Evolutionary conservation across 2,888 invertebrate species (phyloP).

Genomic region (Physocephala rufipes): DNA sequence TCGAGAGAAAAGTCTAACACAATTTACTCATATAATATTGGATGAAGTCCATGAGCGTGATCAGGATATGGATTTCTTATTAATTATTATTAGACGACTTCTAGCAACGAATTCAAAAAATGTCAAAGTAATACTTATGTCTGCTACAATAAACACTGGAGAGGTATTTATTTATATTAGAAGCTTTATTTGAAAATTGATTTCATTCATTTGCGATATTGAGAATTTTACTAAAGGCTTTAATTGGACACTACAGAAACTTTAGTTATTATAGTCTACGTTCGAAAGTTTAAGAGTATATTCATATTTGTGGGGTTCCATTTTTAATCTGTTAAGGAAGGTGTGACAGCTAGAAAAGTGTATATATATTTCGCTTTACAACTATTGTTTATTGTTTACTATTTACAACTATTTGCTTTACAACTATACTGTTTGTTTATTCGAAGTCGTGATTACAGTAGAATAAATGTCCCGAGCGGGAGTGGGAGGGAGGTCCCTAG

Average conservation of each 20-base stretch:
- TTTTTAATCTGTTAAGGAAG: too few relatives aligned
- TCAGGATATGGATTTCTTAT: constrained; percentile 89
- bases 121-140: constrained; percentile 88
- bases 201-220: constrained; percentile 4
- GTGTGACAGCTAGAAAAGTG: too few relatives aligned
- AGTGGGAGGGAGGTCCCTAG: too few relatives aligned
- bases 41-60: constrained; percentile 96
- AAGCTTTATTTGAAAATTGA: constrained; percentile 1
- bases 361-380: too few relatives aligned
- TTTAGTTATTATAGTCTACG: too few relatives aligned
- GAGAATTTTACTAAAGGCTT: not conserved
- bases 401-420: too few relatives aligned
- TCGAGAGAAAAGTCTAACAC: constrained; percentile 73
- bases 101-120: constrained; percentile 72
- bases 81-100: constrained; percentile 83
- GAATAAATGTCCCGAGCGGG: too few relatives aligned
- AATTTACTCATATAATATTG: constrained; percentile 88
- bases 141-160: constrained; percentile 85
- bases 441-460: too few relatives aligned
- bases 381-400: too few relatives aligned
- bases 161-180: constrained; percentile 50
- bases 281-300: too few relatives aligned
- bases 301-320: too few relatives aligned
- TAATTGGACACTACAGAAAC: not conserved
- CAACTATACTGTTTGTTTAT: too few relatives aligned